These are phyloP conservation scores for Pseudomyrmex gracilis DNA, from an alignment of 1,140 invertebrate genomes.

Conservation along the genomic window DNA sequence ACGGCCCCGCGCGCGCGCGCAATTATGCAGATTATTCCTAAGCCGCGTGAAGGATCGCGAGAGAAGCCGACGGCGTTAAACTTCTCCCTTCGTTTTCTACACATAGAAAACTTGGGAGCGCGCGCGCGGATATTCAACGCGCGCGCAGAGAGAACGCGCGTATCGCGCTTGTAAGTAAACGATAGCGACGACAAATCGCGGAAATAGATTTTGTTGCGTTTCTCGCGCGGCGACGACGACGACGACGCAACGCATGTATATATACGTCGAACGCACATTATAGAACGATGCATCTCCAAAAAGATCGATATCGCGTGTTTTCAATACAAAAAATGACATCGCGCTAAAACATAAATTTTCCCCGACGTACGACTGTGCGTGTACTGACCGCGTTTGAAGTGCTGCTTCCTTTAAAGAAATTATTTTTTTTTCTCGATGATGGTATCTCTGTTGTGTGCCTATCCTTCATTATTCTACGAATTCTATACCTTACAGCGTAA, in stretches of 20 bases:
- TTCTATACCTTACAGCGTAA: background rate
- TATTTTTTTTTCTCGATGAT: background rate
- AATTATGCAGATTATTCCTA: conserved; percentile 61
- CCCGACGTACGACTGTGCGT: too few species aligned
- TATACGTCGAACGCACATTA: background rate
- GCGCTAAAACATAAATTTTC: too few species aligned
- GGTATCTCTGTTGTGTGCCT: background rate
- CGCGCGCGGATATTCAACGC: conserved; percentile 28
- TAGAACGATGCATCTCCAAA: background rate
- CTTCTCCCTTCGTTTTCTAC: conserved; percentile 45
- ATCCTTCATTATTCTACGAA: background rate
- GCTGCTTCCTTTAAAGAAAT: too few species aligned
- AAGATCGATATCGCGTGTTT: background rate
- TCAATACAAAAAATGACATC: background rate
- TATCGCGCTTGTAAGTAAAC: background rate
- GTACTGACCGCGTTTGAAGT: too few species aligned
- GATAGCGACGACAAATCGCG: conserved; percentile 41
- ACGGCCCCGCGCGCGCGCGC: conserved; percentile 29
- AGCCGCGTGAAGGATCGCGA: conserved; percentile 50
- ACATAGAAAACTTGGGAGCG: conserved; percentile 47
- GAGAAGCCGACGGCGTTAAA: conserved; percentile 31
- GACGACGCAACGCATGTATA: too few species aligned
- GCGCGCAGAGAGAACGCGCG: background rate
- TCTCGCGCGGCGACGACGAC: background rate
- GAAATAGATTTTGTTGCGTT: conserved; percentile 7